Conservation (phyloP, 1,140 invertebrate genomes). For the Aphis craccivora region DNA sequence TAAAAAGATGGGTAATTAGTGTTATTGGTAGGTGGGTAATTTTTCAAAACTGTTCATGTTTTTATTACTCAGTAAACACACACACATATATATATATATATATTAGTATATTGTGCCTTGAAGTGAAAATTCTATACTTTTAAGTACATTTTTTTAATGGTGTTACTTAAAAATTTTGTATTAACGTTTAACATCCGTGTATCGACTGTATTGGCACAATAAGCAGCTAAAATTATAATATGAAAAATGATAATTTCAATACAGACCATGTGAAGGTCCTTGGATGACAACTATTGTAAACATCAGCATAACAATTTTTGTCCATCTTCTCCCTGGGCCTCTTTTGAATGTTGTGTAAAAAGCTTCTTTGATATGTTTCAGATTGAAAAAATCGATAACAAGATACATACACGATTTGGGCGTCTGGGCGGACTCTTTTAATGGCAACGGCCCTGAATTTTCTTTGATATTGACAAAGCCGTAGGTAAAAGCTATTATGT, state of each 20-base stretch:
- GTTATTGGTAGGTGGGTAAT: background rate
- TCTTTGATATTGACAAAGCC: slow-evolving; percentile 74
- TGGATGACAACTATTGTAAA: slow-evolving; percentile 82
- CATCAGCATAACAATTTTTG: slow-evolving; percentile 77
- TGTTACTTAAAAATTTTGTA: background rate
- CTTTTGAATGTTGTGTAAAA: slow-evolving; percentile 78
- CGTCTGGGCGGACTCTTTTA: background rate
- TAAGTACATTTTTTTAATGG: background rate
- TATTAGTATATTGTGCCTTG: background rate
- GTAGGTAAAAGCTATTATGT: slow-evolving; percentile 76
- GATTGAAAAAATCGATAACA: slow-evolving; percentile 74
- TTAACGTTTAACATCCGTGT: too few relatives aligned
- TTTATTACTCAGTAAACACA: background rate
- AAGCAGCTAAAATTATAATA: background rate
- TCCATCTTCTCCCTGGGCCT: slow-evolving; percentile 73
- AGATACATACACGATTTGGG: slow-evolving; percentile 59
- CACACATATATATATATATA: too few relatives aligned
- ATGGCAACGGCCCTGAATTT: slow-evolving; percentile 48
- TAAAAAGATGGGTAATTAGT: background rate
- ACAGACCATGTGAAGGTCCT: slow-evolving; percentile 79
- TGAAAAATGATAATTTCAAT: background rate
- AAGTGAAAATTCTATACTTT: background rate
- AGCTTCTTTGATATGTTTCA: slow-evolving; percentile 76
- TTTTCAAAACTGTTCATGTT: background rate
- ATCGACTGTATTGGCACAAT: background rate